Conservation (phyloP, 2,888 invertebrate genomes). For the Pyrrhosoma nymphula region DNA sequence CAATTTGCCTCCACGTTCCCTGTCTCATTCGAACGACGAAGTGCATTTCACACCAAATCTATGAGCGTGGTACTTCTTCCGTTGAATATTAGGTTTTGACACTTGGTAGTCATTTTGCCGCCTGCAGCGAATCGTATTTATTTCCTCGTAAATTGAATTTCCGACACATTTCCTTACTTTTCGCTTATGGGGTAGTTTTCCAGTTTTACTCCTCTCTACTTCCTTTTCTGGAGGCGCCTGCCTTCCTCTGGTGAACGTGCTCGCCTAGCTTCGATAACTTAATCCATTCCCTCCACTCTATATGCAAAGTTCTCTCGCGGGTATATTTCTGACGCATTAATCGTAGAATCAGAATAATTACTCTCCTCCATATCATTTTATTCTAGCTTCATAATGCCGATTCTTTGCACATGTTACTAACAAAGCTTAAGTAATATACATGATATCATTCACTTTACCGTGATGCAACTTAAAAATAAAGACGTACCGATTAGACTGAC, state of each 20-base stretch:
- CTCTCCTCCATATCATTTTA: too few species aligned
- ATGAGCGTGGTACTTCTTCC: not conserved
- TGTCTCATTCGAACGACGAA: not conserved
- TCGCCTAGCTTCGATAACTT: not conserved
- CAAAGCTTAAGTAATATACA: too few species aligned
- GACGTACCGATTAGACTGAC: too few species aligned
- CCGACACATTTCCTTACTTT: not conserved
- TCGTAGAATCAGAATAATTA: not conserved
- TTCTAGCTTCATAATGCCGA: too few species aligned
- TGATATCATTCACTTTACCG: too few species aligned
- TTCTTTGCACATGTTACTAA: too few species aligned
- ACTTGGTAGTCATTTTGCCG: not conserved
- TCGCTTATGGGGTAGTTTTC: not conserved
- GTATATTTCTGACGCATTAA: not conserved
- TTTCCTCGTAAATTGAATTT: slow-evolving; percentile 18
- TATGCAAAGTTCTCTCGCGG: not conserved
- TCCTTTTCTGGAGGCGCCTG: not conserved
- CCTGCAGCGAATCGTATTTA: not conserved
- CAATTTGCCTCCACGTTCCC: not conserved
- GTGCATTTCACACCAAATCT: not conserved
- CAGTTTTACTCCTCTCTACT: not conserved
- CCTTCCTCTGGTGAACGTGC: too few species aligned
- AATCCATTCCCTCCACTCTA: not conserved
- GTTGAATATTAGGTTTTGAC: not conserved
- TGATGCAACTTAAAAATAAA: too few species aligned